These are phyloP conservation scores for Percopsis transmontana DNA, from an alignment of 2,113 vertebrate species.

Conservation along the genomic window DNA sequence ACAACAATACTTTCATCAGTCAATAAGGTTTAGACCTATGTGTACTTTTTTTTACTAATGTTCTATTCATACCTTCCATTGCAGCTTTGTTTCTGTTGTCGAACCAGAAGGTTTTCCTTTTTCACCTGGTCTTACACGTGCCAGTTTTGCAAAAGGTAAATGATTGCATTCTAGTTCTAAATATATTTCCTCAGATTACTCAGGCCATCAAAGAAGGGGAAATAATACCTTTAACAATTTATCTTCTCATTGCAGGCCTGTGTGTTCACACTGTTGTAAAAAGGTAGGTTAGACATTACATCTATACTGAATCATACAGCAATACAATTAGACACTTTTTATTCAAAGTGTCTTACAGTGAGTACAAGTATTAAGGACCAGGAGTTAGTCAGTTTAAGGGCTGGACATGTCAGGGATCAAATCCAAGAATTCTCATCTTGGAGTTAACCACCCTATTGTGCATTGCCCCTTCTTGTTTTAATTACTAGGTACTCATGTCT, in stretches of 20 bases:
- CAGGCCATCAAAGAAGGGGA: background rate
- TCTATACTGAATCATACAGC: background rate
- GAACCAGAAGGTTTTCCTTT: slow-evolving; percentile 95
- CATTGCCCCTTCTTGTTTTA: too few species aligned
- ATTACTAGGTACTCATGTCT: too few species aligned
- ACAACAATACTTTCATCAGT: too few species aligned
- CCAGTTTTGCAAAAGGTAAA: slow-evolving; percentile 98
- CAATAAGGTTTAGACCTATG: background rate
- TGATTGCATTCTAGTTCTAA: too few species aligned
- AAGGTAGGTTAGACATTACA: slow-evolving; percentile 81
- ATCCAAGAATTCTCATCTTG: too few species aligned
- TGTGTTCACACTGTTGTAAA: slow-evolving; percentile 98
- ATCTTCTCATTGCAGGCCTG: slow-evolving; percentile 81
- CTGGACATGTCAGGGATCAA: too few species aligned
- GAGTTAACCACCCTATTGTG: too few species aligned
- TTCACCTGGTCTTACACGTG: slow-evolving; percentile 99
- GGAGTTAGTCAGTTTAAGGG: too few species aligned
- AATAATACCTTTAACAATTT: background rate
- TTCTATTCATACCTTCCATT: slow-evolving; percentile 18
- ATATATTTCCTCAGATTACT: background rate
- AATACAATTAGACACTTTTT: too few species aligned
- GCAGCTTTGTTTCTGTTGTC: slow-evolving; percentile 98
- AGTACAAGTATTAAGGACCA: too few species aligned
- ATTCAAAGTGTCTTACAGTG: too few species aligned
- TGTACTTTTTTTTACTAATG: background rate